Evolutionary conservation across 2,113 vertebrate genomes (phyloP).

Genomic region (Gopherus flavomarginatus): DNA sequence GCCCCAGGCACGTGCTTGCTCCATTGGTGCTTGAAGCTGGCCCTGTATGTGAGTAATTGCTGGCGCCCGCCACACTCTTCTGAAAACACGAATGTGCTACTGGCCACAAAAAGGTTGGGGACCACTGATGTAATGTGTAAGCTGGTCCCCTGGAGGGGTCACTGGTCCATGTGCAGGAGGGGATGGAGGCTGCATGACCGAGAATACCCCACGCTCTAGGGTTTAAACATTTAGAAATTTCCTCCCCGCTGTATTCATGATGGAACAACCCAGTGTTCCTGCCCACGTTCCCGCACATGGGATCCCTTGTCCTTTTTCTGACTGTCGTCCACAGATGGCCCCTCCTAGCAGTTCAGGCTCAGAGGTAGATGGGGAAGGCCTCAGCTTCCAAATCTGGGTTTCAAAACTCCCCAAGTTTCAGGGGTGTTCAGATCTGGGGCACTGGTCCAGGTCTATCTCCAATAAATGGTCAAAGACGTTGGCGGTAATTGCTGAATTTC

Average conservation of each 20-base stretch:
- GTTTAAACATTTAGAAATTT: too few species aligned
- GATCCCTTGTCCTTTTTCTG: neutral
- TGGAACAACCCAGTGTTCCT: neutral
- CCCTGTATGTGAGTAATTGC: too few species aligned
- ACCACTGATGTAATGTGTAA: too few species aligned
- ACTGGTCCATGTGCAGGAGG: neutral
- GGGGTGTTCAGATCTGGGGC: neutral
- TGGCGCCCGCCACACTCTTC: too few species aligned
- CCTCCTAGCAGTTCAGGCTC: neutral
- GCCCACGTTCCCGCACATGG: accelerated
- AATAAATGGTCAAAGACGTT: accelerated
- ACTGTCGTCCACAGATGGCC: accelerated
- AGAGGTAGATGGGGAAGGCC: accelerated
- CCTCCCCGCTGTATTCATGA: neutral
- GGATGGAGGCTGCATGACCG: neutral
- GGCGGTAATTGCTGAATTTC: neutral
- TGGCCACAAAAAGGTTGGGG: too few species aligned
- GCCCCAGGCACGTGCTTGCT: too few species aligned
- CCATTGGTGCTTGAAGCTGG: too few species aligned
- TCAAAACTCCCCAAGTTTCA: accelerated
- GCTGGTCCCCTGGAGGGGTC: neutral
- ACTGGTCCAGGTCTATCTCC: neutral
- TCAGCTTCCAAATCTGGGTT: accelerated
- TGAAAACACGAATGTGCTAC: too few species aligned
- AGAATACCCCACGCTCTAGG: neutral